Conservation (phyloP, 2,888 invertebrate species). For the Andrena fulva region DNA sequence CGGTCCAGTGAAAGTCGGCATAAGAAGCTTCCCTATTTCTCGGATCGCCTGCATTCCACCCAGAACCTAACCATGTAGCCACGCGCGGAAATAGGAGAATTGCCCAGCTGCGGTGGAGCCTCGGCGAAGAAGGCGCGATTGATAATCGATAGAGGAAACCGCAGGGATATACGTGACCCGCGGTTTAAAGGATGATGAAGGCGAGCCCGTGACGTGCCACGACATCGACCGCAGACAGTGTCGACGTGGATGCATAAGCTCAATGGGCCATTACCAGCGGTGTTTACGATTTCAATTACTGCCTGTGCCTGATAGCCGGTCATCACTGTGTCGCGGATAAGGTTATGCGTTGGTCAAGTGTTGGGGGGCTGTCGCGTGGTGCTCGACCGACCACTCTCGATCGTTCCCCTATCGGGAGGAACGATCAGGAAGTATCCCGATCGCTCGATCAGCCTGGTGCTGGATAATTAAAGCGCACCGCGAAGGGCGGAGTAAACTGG, state of each 20-base stretch:
- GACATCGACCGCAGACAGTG: conserved; percentile 65
- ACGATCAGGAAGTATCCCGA: conserved; percentile 47
- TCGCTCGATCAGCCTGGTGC: conserved; percentile 42
- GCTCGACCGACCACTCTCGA: conserved; percentile 12
- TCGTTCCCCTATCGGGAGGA: conserved; percentile 2
- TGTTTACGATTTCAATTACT: conserved; percentile 79
- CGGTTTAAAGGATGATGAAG: conserved; percentile 67
- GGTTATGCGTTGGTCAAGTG: conserved; percentile 40
- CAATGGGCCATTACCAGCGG: conserved; percentile 70
- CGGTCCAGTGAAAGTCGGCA: too few species aligned
- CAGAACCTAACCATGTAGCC: too few species aligned
- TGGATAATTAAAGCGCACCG: conserved; percentile 58
- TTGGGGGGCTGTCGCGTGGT: conserved; percentile 8
- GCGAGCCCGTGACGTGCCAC: conserved; percentile 44
- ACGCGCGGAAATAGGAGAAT: too few species aligned
- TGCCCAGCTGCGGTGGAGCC: neutral
- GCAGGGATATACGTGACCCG: conserved; percentile 55
- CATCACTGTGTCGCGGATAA: conserved; percentile 42
- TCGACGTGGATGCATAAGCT: conserved; percentile 69
- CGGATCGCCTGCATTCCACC: too few species aligned
- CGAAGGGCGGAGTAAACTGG: conserved; percentile 50
- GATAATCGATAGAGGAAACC: conserved; percentile 61
- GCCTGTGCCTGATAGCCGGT: conserved; percentile 43
- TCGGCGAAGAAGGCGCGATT: conserved; percentile 19
- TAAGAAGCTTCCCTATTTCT: too few species aligned